phyloP scores from a whole-genome alignment of 2,113 vertebrate species.

The Pollachius pollachius region DNA sequence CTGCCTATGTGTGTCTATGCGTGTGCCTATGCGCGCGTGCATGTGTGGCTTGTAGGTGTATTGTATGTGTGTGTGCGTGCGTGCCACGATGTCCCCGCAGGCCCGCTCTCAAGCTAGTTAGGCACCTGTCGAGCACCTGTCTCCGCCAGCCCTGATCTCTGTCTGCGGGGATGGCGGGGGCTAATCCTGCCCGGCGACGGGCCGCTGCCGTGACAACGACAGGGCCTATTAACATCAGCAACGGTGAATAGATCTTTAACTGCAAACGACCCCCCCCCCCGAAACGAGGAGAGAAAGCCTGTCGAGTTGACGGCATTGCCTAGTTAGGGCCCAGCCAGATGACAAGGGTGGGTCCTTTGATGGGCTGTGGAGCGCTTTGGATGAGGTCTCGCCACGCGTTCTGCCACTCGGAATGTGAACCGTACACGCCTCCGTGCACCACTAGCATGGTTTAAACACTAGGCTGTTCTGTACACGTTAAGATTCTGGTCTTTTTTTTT shows the following conservation, averaged over 20 bases:
- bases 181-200: conserved; percentile 61
- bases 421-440: no score
- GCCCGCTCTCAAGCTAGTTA: conserved; percentile 45
- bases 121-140: conserved; percentile 52
- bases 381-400: neutral
- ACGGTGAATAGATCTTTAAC: neutral
- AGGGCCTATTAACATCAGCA: conserved; percentile 34
- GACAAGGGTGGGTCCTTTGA: no score
- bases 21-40: neutral
- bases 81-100: conserved; percentile 19
- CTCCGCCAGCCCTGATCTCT: conserved; percentile 39
- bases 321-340: no score
- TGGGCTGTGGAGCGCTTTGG: neutral
- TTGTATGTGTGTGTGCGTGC: neutral
- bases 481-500: conserved; percentile 10
- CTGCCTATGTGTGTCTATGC: neutral
- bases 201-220: conserved; percentile 35
- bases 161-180: conserved; percentile 29
- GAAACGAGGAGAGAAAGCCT: no score
- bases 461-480: no score
- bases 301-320: no score
- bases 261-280: no score
- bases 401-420: no score
- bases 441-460: no score
- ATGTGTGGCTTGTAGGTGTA: neutral